Evolutionary conservation across 2,888 invertebrate species (phyloP).

Genomic region (Cataglyphis albicans): DNA sequence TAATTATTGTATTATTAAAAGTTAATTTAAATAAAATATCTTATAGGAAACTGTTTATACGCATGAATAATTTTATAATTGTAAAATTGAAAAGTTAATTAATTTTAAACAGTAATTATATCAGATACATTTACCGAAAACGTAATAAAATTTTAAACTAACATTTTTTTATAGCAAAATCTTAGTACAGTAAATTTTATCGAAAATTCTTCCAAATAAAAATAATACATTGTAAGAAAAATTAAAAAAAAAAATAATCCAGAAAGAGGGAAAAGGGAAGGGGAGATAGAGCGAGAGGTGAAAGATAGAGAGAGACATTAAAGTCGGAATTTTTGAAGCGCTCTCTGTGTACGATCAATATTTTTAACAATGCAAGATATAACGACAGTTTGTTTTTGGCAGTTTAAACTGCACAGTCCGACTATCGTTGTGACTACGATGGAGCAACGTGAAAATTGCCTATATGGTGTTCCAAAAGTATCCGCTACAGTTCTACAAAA

Average conservation of each 20-base stretch:
- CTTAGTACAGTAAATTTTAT: neutral
- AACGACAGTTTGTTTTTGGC: conserved; percentile 26
- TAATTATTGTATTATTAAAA: neutral
- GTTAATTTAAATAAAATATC: conserved; percentile 12
- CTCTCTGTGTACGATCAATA: conserved; percentile 13
- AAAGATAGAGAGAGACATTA: neutral
- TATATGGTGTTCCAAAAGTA: conserved; percentile 8
- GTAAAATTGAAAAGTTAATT: neutral
- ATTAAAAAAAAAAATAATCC: neutral
- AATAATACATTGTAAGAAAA: neutral
- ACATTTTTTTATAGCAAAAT: no score
- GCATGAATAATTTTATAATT: neutral
- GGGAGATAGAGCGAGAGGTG: neutral
- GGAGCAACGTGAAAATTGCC: conserved; percentile 35
- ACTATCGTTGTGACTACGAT: conserved; percentile 22
- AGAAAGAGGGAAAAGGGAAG: neutral
- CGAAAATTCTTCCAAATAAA: neutral
- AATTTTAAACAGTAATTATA: neutral
- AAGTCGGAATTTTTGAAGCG: neutral
- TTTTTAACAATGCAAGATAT: conserved; percentile 7
- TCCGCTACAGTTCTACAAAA: conserved; percentile 33
- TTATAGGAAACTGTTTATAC: neutral
- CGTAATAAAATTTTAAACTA: neutral
- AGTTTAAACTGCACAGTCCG: conserved; percentile 11
- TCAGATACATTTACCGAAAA: neutral